Evolutionary conservation across 2,888 invertebrate genomes (phyloP).

Genomic region (Orgyia antiqua): DNA sequence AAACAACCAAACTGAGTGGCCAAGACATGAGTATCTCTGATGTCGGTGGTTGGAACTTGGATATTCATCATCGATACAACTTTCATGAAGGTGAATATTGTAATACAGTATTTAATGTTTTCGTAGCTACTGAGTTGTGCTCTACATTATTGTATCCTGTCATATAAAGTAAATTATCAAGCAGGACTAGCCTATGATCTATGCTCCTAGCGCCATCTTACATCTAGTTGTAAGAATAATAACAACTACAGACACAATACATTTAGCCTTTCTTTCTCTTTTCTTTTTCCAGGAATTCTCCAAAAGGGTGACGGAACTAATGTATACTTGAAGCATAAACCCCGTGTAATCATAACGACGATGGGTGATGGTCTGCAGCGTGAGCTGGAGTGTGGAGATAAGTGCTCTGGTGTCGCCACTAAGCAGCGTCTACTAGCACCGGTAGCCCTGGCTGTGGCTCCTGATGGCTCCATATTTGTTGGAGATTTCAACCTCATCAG

Average conservation of each 20-base stretch:
- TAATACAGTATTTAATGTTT: no score
- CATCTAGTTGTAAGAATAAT: no score
- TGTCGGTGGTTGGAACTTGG: slow-evolving; percentile 98
- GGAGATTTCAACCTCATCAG: slow-evolving; percentile 97
- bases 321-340: slow-evolving; percentile 95
- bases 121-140: no score
- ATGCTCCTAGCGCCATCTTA: no score
- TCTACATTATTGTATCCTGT: no score
- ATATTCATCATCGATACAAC: slow-evolving; percentile 98
- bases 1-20: slow-evolving; percentile 95
- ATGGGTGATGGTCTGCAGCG: slow-evolving; percentile 96
- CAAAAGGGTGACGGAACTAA: slow-evolving; percentile 99
- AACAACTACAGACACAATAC: no score
- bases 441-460: slow-evolving; percentile 92
- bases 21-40: slow-evolving; percentile 98
- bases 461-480: slow-evolving; percentile 96
- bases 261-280: no score
- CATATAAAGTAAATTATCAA: no score
- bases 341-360: slow-evolving; percentile 91
- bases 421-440: slow-evolving; percentile 93
- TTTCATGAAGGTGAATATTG: slow-evolving; percentile 94
- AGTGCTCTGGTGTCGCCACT: slow-evolving; percentile 83
- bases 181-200: no score
- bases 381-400: slow-evolving; percentile 86
- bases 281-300: slow-evolving; percentile 93